phyloP scores from a whole-genome alignment of 2,113 vertebrate genomes.

The Nothoprocta perdicaria region DNA sequence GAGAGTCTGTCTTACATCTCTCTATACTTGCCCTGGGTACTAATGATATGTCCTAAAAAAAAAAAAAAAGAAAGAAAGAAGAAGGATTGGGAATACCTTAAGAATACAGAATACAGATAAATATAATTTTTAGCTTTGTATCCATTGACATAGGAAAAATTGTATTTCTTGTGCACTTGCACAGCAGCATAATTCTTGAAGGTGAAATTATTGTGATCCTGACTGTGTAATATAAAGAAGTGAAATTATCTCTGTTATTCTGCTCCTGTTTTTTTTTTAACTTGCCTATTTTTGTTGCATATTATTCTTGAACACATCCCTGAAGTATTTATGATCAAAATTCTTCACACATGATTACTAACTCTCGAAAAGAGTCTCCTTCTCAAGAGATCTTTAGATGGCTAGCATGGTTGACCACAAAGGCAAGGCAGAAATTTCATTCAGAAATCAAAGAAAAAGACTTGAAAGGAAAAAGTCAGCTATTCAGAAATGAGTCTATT shows the following conservation, averaged over 20 bases:
- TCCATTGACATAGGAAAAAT: neutral
- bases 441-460: conserved; percentile 55
- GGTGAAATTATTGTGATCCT: neutral
- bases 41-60: neutral
- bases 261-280: neutral
- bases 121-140: neutral
- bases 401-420: conserved; percentile 32
- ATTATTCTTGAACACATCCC: conserved; percentile 51
- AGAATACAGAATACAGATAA: neutral
- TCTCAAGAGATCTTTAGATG: conserved; percentile 29
- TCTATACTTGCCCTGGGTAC: neutral
- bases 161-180: neutral
- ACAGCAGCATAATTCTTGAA: neutral
- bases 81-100: neutral
- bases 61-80: too few relatives aligned
- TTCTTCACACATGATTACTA: conserved; percentile 50
- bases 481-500: neutral
- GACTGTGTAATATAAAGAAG: conserved; percentile 16
- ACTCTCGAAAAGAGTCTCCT: conserved; percentile 37
- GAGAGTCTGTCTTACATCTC: neutral
- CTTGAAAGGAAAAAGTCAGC: conserved; percentile 20
- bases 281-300: conserved; percentile 39
- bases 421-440: conserved; percentile 56
- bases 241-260: neutral
- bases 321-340: conserved; percentile 60